Base-by-base conservation (phyloP, 1,140 invertebrate species). In the Drosophila sp. region DNA sequence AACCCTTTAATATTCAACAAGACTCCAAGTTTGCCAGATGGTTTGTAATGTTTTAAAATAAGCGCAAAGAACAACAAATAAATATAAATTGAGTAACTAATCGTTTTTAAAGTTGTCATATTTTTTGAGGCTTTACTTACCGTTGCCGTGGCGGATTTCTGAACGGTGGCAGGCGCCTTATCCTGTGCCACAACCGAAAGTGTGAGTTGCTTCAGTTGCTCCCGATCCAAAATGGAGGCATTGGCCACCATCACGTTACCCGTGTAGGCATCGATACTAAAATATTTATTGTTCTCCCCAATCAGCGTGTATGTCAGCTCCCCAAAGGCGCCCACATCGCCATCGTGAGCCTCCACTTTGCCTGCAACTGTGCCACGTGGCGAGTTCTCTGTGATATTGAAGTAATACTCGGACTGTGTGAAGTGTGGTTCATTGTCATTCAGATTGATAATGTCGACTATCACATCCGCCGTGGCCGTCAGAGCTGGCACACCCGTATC, bases 351-450 rank as follows among this genome's bases (percentile, higher is more conserved):
- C 59, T 93, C 93, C 0, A 98, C 96, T 18, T 93, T 93, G 0
- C 95, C 91, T 0, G 97, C 94, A 5, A 93, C 93, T 0, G 95
- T 96, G 4, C 95, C 96, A 1, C 93, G 92, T 0, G 94, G 93
- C 0, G 96, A 94, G 84, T 97, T 97, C 92, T 98, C 97, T 1
- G 93, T 90, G 0, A 98, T 93, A 0, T 92, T 93, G 0, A 94
- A 95, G 29, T 94, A 94, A 89, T 98, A 98, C 6, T 93, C 92
- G 7, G 92, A 78, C 87, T 94, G 92, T 11, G 93, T 93, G 84
- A 98, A 98, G 38, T 94, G 93, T 0, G 97, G 97, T 90, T 95
- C 94, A 79, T 97, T 96, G 84, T 98, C 97, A 80, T 98, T 98
- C 0, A 97, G 94, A 87, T 98, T 98, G 16, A 95, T 93, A 9